Conservation (phyloP, 2,113 vertebrate species). For the Aspidoscelis tigris region DNA sequence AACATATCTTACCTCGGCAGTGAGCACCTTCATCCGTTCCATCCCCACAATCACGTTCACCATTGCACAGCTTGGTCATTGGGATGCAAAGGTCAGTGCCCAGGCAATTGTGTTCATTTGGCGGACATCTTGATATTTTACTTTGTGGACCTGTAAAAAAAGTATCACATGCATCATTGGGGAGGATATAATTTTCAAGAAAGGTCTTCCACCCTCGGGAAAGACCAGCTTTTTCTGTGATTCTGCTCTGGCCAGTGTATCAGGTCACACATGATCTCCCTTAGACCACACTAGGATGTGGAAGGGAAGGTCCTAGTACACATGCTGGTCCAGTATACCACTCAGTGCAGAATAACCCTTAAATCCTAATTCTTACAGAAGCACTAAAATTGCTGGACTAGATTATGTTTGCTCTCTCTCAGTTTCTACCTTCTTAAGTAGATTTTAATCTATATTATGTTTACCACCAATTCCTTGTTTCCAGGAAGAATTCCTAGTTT, state of each 20-base stretch:
- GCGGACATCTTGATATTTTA: conserved; percentile 88
- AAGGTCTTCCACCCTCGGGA: not conserved
- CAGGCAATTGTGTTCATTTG: conserved; percentile 91
- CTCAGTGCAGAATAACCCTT: not conserved
- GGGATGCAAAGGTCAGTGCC: conserved; percentile 90
- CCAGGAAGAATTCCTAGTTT: too few relatives aligned
- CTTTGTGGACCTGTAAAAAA: conserved; percentile 85
- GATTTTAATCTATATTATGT: not conserved
- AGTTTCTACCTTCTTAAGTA: not conserved
- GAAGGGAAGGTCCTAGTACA: too few relatives aligned
- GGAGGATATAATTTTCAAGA: accelerated
- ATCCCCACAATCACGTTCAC: conserved; percentile 86
- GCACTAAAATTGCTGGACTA: not conserved
- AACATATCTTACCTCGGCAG: conserved; percentile 84
- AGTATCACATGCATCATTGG: not conserved
- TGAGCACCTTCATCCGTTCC: conserved; percentile 92
- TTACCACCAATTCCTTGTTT: too few relatives aligned
- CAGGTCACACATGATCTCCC: too few relatives aligned
- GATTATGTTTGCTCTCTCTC: not conserved
- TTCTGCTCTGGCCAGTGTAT: too few relatives aligned
- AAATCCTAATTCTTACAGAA: not conserved
- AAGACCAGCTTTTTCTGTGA: not conserved
- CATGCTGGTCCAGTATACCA: too few relatives aligned
- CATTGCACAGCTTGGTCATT: conserved; percentile 91
- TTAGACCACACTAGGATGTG: too few relatives aligned